Base-by-base conservation (phyloP, 1,140 invertebrate genomes). In the Lepidurus apus region DNA sequence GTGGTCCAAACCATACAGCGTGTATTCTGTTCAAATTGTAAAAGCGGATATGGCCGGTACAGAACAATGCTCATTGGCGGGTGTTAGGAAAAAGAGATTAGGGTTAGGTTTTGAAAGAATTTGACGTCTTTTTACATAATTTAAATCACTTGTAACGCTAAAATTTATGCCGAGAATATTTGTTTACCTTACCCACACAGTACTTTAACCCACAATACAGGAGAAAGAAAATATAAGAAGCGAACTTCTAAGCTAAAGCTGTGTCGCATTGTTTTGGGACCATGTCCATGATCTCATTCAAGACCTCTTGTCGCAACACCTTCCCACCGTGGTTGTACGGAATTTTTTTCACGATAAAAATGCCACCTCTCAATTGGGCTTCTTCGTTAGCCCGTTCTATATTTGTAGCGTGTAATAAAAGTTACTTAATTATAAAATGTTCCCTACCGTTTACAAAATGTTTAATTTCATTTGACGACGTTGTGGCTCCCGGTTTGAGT, bases 381-480 rank as follows among this genome's bases (percentile, higher is more conserved):
- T 74, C 77, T 7, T 77, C 77, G 1, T 21, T 44, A 26, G 73
- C 77, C 34, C 11, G n/a, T 10, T 73, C 77, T 77, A 34, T 13
- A 47, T 8, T 10, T 21, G 1, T 26, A 26, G 26, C 26, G 26
- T 26, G 26, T 1, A 73, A 17, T 73, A n/a, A 34, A 26, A 53
- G 6, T 10, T n/a, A 77, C 13, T 21, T 77, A 34, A 24, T 65
- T 6, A 74, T 1, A 44, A 43, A 77, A 7, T 42, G 10, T 43
- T 76, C n/a, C 75, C 26, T 43, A 80, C 79, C 77, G 21, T 42
- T 75, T n/a, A 82, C 73, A 42, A 43, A 81, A 43, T 82, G 45
- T 3, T 24, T 74, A 13, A 82, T 45, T 6, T 81, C 78, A 53
- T 81, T 43, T 42, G 77, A 76, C 17, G 76, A 76, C 24, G 77